A percentile compares a stretch with the other conserved stretches of the same genome.
Evolutionary conservation across 2,797 vertebrate genomes (phyloP).

Genomic region (Chrysolophus pictus): DNA sequence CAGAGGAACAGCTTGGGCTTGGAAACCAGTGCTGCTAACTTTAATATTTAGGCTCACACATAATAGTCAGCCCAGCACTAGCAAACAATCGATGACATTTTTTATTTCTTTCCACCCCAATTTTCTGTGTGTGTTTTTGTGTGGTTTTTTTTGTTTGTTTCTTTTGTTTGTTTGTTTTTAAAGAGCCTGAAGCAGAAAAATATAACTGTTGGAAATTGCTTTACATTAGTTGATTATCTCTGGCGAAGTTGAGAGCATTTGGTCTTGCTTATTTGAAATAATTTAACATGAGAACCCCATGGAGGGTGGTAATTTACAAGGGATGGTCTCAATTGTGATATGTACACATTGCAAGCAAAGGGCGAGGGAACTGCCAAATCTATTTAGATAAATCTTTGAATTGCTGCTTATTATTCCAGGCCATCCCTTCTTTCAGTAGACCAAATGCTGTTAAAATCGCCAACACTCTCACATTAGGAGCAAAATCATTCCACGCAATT

Average conservation of each 20-base stretch:
- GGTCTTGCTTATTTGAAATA: conserved; percentile 54
- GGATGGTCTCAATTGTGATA: conserved; percentile 1
- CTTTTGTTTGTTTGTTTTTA: not conserved
- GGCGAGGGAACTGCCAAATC: conserved; percentile 13
- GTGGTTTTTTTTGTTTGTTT: not conserved
- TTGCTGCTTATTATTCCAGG: conserved; percentile 49
- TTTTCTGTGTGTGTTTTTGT: not conserved
- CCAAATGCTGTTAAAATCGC: conserved; percentile 43
- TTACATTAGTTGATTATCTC: conserved; percentile 63
- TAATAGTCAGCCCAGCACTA: not conserved
- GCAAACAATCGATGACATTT: not conserved
- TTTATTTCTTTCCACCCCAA: not conserved
- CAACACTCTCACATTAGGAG: not conserved
- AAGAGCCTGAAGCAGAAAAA: conserved; percentile 40
- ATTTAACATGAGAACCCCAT: conserved; percentile 7
- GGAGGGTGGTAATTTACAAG: conserved; percentile 45
- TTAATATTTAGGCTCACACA: not conserved
- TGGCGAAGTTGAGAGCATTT: conserved; percentile 59
- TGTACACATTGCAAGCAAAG: not conserved
- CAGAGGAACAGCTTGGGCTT: not conserved
- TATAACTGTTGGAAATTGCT: conserved; percentile 42
- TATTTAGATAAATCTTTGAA: conserved; percentile 51
- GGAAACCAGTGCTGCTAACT: not conserved
- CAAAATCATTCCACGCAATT: conserved; percentile 28
- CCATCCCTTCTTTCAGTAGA: conserved; percentile 15